Conservation (phyloP, 2,888 invertebrate species). For the Amphipoea lucens region DNA sequence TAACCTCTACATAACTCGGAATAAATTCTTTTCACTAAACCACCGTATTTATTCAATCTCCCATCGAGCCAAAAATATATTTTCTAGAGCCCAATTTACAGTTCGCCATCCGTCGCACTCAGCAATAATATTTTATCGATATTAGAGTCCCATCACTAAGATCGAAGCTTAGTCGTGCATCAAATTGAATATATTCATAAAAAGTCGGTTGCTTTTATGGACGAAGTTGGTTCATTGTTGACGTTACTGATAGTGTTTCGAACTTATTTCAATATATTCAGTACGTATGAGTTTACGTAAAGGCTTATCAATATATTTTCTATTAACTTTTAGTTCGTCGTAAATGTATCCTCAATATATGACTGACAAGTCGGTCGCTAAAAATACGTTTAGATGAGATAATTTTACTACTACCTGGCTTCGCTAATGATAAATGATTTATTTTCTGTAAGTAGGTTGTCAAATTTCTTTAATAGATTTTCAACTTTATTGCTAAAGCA, state of each 20-base stretch:
- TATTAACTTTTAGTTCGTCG: constrained; percentile 44
- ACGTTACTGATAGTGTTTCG: constrained; percentile 67
- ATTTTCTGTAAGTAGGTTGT: too few relatives aligned
- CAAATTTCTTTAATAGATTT: too few relatives aligned
- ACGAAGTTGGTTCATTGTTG: constrained; percentile 72
- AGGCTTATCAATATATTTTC: constrained; percentile 41
- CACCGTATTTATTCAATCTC: constrained; percentile 35
- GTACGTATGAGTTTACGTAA: constrained; percentile 44
- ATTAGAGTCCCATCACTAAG: constrained; percentile 67
- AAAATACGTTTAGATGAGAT: not conserved
- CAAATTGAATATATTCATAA: constrained; percentile 81
- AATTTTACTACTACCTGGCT: not conserved
- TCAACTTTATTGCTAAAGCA: too few relatives aligned
- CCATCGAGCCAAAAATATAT: constrained; percentile 49
- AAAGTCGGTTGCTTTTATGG: constrained; percentile 70
- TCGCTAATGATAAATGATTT: too few relatives aligned
- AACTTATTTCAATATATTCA: constrained; percentile 62
- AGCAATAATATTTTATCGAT: constrained; percentile 69
- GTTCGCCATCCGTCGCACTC: constrained; percentile 51
- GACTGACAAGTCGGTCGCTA: not conserved
- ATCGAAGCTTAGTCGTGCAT: constrained; percentile 76
- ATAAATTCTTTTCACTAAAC: constrained; percentile 25
- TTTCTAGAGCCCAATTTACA: constrained; percentile 55
- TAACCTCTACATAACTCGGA: not conserved
- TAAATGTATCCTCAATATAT: constrained; percentile 37